Evolutionary conservation across 1,140 invertebrate genomes (phyloP), one percentile per base, ranked within the genome.

Genomic region (Lepidurus apus): DNA sequence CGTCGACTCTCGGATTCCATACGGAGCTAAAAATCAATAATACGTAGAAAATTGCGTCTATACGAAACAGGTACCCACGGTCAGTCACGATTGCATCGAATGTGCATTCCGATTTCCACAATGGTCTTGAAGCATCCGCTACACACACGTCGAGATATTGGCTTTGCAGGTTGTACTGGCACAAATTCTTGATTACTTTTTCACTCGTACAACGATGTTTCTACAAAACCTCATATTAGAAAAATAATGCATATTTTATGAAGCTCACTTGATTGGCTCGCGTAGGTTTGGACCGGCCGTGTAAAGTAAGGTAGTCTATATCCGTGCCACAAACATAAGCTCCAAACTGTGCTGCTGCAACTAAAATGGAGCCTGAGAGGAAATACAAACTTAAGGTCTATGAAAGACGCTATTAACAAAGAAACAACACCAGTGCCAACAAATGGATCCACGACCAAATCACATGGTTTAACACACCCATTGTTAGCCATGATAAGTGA

Each of bases 401-500:
- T 42, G 47, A 44, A 53, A 78, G 53, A 81, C 73, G 44, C 76
- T 47, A 80, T 74, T 75, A 10, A 42, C 17, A 21, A 76, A 75
- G 78, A 11, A 44, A 17, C 43, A 73, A 80, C 77, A 80, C 89
- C 96, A 74, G 93, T 95, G 0, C 97, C 97, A 17, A 98, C 96
- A 88, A 98, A 99, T 0, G 96, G 96, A 86, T 98, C 97, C 42
- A 95, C 88, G 73, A 98, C 89, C 0, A 98, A 80, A 84, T 93
- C 91, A 7, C 91, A 91, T 3, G 86, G 81, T 75, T 86, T 86
- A 24, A 97, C 89, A 86, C 91, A 86, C 1, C 92, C 95, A 85
- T 98, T 92, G 87, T 98, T 99, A 0, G 94, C 92, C 95, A 98
- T 98, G 42, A 98, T 86, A 24, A 98, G 85, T 5, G 95, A 93